phyloP scores from a whole-genome alignment of 2,888 invertebrate genomes.

The Lomographa bimaculata region DNA sequence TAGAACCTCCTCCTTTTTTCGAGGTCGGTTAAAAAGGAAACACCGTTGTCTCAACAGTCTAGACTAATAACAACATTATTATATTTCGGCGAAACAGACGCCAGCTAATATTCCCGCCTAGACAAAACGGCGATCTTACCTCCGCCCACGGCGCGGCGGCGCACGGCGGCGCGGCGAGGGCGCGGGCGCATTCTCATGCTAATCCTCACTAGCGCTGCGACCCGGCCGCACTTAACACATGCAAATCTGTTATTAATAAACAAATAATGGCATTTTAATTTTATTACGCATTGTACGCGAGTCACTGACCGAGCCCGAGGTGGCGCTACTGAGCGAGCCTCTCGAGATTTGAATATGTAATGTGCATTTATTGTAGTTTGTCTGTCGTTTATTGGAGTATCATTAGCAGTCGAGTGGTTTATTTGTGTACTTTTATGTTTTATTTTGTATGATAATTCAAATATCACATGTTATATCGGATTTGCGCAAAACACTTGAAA shows the following conservation, averaged over 20 bases:
- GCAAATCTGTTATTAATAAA: constrained; percentile 78
- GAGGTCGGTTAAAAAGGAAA: too few species aligned
- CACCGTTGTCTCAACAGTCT: too few species aligned
- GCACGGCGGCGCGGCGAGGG: constrained; percentile 5
- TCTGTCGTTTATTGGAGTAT: constrained; percentile 31
- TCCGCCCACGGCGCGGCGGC: constrained; percentile 6
- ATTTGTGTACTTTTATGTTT: constrained; percentile 16
- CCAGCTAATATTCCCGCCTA: too few species aligned
- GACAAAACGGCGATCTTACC: constrained; percentile 5
- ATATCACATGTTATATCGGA: constrained; percentile 10
- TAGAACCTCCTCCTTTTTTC: too few species aligned
- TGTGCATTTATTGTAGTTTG: constrained; percentile 51
- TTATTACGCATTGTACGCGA: constrained; percentile 68
- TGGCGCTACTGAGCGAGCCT: constrained; percentile 49
- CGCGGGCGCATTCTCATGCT: constrained; percentile 66
- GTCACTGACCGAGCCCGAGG: constrained; percentile 65
- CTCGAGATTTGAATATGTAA: constrained; percentile 64
- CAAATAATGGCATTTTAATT: constrained; percentile 77
- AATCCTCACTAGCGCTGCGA: constrained; percentile 52
- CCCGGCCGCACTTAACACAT: constrained; percentile 66
- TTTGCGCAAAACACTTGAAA: constrained; percentile 11
- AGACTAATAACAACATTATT: too few species aligned
- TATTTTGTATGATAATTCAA: not conserved
- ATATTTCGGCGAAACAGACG: too few species aligned
- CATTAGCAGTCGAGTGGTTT: constrained; percentile 26